Base-by-base conservation (phyloP, 2,113 vertebrate genomes). In the Carassius gibelio region DNA sequence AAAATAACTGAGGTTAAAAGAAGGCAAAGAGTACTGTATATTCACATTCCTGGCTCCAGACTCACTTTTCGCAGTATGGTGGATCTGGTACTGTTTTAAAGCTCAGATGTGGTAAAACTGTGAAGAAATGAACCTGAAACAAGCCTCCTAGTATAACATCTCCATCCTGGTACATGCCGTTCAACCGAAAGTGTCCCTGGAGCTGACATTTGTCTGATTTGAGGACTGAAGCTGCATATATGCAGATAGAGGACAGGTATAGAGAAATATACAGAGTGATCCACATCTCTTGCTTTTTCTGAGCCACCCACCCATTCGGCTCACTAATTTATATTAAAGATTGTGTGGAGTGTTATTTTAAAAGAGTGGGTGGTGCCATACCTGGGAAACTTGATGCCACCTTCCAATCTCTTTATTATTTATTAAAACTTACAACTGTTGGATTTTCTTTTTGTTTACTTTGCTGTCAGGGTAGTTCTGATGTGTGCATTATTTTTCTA, bases 101-200 rank as follows among this genome's bases (percentile, higher is more conserved):
- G 34, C 21, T 61, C 55, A 79, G 55, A 21, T 79, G 55, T 62
- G 76, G 76, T 11, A 11, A 84, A 62, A 69, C 81, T 36, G 50
- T 15, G 15, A 83, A 55, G 13, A 86, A 19, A 76, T 92, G 85
- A 84, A 91, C 34, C 68, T 89, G 87, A 86, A 93, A 92, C 19
- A 93, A 85, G n/a, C 89, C 89, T 55, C 90, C 90, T 8, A 92
- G 89, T 68, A 88, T 86, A 81, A 90, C 83, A 75, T 92, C 87
- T 61, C 89, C 89, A 45, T 87, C 85, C 80, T 83, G 90, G 80
- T 91, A 91, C 83, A 92, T 52, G 81, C 72, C 87, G 75, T 85
- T 89, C 61, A 90, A 87, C 61, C 87, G 72, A 48, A 89, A 86
- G 11, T 84, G 90, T 30, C 86, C 84, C 80, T 92, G 89, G 57